A percentile compares a stretch with the other conserved stretches of the same genome.
phyloP scores from a whole-genome alignment of 2,888 invertebrate species.

The Oligia latruncula region DNA sequence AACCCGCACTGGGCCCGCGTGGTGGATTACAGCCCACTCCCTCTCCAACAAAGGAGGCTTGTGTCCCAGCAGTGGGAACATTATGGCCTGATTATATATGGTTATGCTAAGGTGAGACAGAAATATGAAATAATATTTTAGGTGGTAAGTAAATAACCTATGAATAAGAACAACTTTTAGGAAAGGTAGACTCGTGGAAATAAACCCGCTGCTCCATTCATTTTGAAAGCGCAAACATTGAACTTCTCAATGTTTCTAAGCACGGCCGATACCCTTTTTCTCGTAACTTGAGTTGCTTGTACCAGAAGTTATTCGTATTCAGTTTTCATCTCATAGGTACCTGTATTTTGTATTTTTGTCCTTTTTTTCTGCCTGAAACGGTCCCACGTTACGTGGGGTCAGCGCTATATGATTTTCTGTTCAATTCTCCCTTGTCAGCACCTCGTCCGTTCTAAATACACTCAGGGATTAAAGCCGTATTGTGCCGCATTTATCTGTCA shows the following conservation, averaged over 20 bases:
- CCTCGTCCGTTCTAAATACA: not conserved
- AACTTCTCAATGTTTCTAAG: slow-evolving; percentile 5
- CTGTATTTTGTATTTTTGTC: not conserved
- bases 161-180: slow-evolving; percentile 10
- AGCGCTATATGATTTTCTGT: not conserved
- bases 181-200: not conserved
- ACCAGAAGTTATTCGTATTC: slow-evolving; percentile 8
- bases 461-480: not conserved
- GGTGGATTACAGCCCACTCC: not conserved
- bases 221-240: slow-evolving; percentile 16
- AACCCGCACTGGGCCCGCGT: not conserved
- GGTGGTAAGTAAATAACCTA: not conserved
- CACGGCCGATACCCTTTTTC: not conserved
- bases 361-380: not conserved
- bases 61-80: too few species aligned
- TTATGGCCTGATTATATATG: too few species aligned
- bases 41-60: too few species aligned
- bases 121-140: slow-evolving; percentile 13
- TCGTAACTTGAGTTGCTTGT: not conserved
- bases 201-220: not conserved
- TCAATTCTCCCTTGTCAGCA: not conserved
- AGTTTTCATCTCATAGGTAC: not conserved
- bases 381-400: not conserved
- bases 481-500: not conserved
- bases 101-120: not conserved